Percentiles rank a stretch among this genome's conserved stretches.
These are phyloP conservation scores for Chionomys nivalis DNA, from an alignment of 2,113 vertebrate genomes.

Conservation along the genomic window DNA sequence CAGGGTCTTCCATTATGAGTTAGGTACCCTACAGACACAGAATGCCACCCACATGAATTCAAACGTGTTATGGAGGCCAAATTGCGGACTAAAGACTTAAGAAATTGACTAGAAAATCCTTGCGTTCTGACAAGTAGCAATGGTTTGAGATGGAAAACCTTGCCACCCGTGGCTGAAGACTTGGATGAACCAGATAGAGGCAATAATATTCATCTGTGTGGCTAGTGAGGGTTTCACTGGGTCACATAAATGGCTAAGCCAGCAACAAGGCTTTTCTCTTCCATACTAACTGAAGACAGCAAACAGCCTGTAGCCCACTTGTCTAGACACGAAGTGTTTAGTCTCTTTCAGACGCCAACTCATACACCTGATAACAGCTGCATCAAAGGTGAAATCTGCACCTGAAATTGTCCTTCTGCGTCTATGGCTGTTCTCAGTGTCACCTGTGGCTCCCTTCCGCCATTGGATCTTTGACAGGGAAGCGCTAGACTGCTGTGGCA, in stretches of 20 bases:
- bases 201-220: background rate
- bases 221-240: background rate
- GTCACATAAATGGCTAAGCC: background rate
- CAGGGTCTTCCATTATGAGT: background rate
- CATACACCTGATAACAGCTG: accelerated
- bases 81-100: background rate
- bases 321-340: background rate
- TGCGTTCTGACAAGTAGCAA: background rate
- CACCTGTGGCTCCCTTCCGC: background rate
- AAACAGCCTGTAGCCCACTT: background rate
- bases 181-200: background rate
- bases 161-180: background rate
- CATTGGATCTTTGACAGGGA: background rate
- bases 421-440: background rate
- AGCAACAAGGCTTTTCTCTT: background rate
- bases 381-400: too few relatives aligned
- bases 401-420: background rate
- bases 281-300: background rate
- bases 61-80: background rate
- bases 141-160: background rate
- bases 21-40: background rate
- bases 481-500: background rate
- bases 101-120: background rate
- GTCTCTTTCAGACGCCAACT: background rate
- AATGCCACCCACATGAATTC: background rate